Base-by-base conservation (phyloP, 2,888 invertebrate genomes). In the Polydesmus complanatus region DNA sequence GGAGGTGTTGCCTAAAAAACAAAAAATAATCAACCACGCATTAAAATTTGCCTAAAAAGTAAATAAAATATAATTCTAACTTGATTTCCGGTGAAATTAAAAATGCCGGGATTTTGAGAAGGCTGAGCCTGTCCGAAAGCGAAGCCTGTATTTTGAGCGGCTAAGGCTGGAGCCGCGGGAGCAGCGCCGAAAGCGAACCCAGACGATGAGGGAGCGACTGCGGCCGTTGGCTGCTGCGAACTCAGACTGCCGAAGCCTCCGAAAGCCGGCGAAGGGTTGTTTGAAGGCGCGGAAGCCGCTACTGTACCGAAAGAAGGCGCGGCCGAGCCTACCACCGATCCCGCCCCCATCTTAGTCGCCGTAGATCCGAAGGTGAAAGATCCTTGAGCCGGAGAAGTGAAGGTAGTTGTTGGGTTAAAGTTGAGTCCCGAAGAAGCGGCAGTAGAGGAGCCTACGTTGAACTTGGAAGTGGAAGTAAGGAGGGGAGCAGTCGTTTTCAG, bases 321-420 rank as follows among this genome's bases (percentile, higher is more conserved):
- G n/a, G 48, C 48, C 18, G 48, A n/a, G n/a, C n/a, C n/a, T n/a
- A n/a, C n/a, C n/a, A n/a, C n/a, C n/a, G n/a, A n/a, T n/a, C n/a
- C n/a, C n/a, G n/a, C n/a, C n/a, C n/a, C n/a, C n/a, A n/a, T n/a
- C n/a, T n/a, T n/a, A n/a, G n/a, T n/a, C n/a, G n/a, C n/a, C n/a
- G n/a, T n/a, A n/a, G n/a, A n/a, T n/a, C n/a, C n/a, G n/a, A n/a
- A n/a, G n/a, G n/a, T n/a, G n/a, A n/a, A n/a, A n/a, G n/a, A n/a
- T n/a, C n/a, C n/a, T n/a, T n/a, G n/a, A n/a, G 14, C 56, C 56
- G 8, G 56, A 56, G 25, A 56, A 56, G 37, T 21, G 21, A 22
- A 56, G 22, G 14, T 47, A 11, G 56, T 19, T 18, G 48, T 1
- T n/a, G 48, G 2, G 22, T 19, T 37, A 27, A 55, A 55, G 27